Percentiles rank a stretch among this genome's conserved stretches.
These are phyloP conservation scores for Anguilla japonica DNA, from an alignment of 2,113 vertebrate genomes.

Conservation along the genomic window DNA sequence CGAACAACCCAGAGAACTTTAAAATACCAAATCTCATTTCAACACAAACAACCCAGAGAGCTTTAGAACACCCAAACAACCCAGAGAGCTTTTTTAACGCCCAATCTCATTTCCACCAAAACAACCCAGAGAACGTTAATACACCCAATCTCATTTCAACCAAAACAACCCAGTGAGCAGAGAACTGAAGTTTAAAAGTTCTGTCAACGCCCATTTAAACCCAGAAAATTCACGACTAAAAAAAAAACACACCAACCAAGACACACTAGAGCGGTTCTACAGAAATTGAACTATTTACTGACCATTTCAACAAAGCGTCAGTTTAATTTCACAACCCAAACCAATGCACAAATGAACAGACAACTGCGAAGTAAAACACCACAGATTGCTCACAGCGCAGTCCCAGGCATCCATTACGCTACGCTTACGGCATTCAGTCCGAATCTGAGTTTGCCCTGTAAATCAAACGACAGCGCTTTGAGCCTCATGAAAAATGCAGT, in stretches of 20 bases:
- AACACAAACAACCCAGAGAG: slow-evolving; percentile 1
- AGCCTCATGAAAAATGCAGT: background rate
- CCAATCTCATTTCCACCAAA: too few relatives aligned
- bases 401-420: background rate
- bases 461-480: slow-evolving; percentile 6
- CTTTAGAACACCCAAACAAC: background rate
- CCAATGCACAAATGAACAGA: background rate
- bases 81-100: too few relatives aligned
- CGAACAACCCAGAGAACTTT: background rate
- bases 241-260: too few relatives aligned
- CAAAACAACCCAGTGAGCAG: too few relatives aligned
- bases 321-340: background rate
- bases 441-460: background rate
- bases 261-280: too few relatives aligned
- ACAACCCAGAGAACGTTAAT: too few relatives aligned
- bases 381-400: background rate
- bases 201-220: too few relatives aligned
- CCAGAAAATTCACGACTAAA: too few relatives aligned
- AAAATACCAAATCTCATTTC: background rate
- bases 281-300: background rate
- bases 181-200: too few relatives aligned
- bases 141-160: too few relatives aligned
- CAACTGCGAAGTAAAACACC: background rate
- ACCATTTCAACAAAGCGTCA: background rate
- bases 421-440: background rate